Evolutionary conservation across 1,140 invertebrate species (phyloP), one percentile per base, ranked within the genome.

Genomic region (Temnothorax curvispinosus): DNA sequence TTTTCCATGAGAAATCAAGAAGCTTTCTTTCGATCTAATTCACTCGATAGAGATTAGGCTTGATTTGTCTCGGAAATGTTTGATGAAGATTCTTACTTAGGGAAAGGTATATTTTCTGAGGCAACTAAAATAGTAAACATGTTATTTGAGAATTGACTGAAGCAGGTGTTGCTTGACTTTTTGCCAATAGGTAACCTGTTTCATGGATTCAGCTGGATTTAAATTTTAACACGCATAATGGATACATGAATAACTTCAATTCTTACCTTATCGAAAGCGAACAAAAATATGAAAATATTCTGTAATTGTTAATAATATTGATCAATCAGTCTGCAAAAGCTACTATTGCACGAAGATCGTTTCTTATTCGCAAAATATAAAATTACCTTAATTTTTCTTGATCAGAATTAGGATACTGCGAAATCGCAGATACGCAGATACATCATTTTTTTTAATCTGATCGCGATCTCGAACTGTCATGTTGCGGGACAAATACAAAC

Each of bases 81-180:
- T 11, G 18, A 58, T 18, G 27, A n/a, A 18, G 54, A 71, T 18
- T 71, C 54, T 54, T 75, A 52, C 0, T 4, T 38, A 75, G 32
- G 62, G 35, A 52, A 71, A 88, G 82, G 18, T 50, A 4, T 21
- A 60, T 72, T 85, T 89, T 77, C 72, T 71, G 75, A 72, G 44
- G 62, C n/a, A 3, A 27, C 5, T 11, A n/a, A 58, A 75, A 58
- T 52, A 56, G 6, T 47, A 32, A 80, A 52, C 38, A 13, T 78
- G 44, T 80, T 64, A 64, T 77, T 77, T 52, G n/a, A 50, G 32
- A 78, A 67, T 67, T 47, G 44, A 5, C 9, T 52, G 27, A 80
- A 67, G 15, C 60, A 67, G 76, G 13, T 78, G 76, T 5, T 8
- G 4, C 15, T 38, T 41, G n/a, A 80, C 27, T 27, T 67, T 80